Conservation (phyloP, 2,113 vertebrate species). For the Hippocampus comes region DNA sequence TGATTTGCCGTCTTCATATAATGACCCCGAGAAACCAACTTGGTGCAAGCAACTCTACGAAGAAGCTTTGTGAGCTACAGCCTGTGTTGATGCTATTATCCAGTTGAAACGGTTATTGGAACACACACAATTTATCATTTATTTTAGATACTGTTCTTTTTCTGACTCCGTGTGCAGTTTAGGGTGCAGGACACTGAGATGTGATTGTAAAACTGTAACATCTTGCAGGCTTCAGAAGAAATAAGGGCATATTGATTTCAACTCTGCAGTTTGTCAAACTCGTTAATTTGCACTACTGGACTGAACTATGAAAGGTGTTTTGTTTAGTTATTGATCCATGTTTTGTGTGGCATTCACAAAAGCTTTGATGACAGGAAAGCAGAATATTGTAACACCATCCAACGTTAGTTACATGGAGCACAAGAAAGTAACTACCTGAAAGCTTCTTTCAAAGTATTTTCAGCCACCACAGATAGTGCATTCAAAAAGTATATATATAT, state of each 20-base stretch:
- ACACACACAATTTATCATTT: constrained; percentile 45
- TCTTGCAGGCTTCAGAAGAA: constrained; percentile 18
- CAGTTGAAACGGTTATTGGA: constrained; percentile 50
- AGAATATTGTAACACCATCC: too few relatives aligned
- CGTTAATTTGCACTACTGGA: constrained; percentile 49
- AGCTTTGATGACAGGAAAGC: constrained; percentile 21
- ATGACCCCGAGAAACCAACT: constrained; percentile 34
- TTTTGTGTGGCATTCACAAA: constrained; percentile 29
- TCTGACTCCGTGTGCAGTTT: background rate
- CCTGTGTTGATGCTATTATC: constrained; percentile 54
- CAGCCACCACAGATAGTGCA: too few relatives aligned
- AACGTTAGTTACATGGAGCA: too few relatives aligned
- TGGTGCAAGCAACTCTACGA: constrained; percentile 40
- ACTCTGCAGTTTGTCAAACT: constrained; percentile 40
- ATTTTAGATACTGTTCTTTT: constrained; percentile 1
- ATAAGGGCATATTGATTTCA: constrained; percentile 42
- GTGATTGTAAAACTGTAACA: constrained; percentile 14
- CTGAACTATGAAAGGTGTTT: constrained; percentile 18
- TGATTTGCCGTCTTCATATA: constrained; percentile 45
- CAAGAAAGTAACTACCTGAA: background rate
- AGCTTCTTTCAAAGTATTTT: background rate
- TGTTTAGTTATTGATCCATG: constrained; percentile 45
- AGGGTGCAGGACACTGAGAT: constrained; percentile 4
- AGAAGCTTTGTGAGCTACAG: constrained; percentile 56
- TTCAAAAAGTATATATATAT: too few relatives aligned